Percentiles rank a stretch among this genome's conserved stretches.
Evolutionary conservation across 2,888 invertebrate genomes (phyloP).

Genomic region (Coelogynopora nodosa): DNA sequence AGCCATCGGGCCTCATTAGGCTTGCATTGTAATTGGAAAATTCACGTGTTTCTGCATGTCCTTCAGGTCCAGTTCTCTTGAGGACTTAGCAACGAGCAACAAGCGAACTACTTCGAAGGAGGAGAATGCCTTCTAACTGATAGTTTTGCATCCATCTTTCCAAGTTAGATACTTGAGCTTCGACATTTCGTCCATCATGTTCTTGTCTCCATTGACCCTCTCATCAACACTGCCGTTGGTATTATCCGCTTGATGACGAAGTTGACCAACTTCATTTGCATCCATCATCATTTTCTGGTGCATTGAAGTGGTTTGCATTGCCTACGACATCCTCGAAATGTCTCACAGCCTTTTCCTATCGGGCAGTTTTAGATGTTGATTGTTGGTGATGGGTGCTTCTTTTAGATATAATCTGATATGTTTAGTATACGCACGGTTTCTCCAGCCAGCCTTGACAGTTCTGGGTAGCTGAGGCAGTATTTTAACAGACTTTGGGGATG

Average conservation of each 20-base stretch:
- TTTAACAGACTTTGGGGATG: constrained; percentile 31
- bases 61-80: constrained; percentile 33
- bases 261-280: constrained; percentile 26
- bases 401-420: neutral
- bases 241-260: constrained; percentile 42
- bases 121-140: constrained; percentile 32
- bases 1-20: constrained; percentile 21
- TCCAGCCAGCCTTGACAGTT: constrained; percentile 43
- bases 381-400: constrained; percentile 19
- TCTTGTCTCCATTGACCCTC: neutral
- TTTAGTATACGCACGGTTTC: constrained; percentile 38
- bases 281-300: neutral
- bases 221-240: constrained; percentile 20
- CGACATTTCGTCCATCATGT: constrained; percentile 35
- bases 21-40: constrained; percentile 34
- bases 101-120: neutral
- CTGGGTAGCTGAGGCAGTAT: constrained; percentile 44
- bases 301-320: neutral
- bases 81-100: constrained; percentile 35
- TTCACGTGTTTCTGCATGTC: neutral
- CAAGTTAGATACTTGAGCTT: constrained; percentile 35
- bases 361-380: neutral
- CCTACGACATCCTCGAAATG: neutral
- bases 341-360: neutral
- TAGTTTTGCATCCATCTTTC: neutral